Evolutionary conservation across 2,888 invertebrate species (phyloP).

Genomic region (Leptopilina drosophilae): DNA sequence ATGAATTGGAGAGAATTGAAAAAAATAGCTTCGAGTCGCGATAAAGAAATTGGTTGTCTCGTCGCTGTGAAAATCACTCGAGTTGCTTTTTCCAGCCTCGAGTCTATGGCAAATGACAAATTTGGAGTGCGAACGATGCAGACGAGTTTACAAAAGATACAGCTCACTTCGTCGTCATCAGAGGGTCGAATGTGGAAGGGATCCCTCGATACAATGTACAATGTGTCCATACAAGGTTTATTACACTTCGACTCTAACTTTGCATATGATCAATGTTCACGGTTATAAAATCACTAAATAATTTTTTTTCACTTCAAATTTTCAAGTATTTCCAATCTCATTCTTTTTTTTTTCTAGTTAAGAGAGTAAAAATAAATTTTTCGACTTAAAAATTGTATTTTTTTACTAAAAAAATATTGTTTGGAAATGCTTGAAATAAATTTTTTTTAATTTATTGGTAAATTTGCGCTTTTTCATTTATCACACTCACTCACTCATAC

Average conservation of each 20-base stretch:
- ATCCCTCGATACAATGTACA: slow-evolving; percentile 52
- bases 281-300: slow-evolving; percentile 53
- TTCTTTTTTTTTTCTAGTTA: too few relatives aligned
- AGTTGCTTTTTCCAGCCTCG: slow-evolving; percentile 53
- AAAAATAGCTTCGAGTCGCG: background rate
- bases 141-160: slow-evolving; percentile 54
- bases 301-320: background rate
- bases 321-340: background rate
- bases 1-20: background rate
- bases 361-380: too few relatives aligned
- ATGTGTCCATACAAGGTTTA: slow-evolving; percentile 57
- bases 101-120: slow-evolving; percentile 54
- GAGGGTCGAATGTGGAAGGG: slow-evolving; percentile 53
- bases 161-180: slow-evolving; percentile 54
- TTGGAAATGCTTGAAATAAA: too few relatives aligned
- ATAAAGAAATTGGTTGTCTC: background rate
- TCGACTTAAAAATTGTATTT: too few relatives aligned
- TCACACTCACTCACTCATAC: too few relatives aligned
- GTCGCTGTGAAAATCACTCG: slow-evolving; percentile 28
- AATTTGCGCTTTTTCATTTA: too few relatives aligned
- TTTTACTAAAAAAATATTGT: too few relatives aligned
- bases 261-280: slow-evolving; percentile 57
- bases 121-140: slow-evolving; percentile 54
- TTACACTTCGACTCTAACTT: slow-evolving; percentile 56
- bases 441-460: too few relatives aligned